Percentiles rank a stretch among this genome's conserved stretches.
phyloP scores from a whole-genome alignment of 2,797 vertebrate species.

The Myotis myotis region DNA sequence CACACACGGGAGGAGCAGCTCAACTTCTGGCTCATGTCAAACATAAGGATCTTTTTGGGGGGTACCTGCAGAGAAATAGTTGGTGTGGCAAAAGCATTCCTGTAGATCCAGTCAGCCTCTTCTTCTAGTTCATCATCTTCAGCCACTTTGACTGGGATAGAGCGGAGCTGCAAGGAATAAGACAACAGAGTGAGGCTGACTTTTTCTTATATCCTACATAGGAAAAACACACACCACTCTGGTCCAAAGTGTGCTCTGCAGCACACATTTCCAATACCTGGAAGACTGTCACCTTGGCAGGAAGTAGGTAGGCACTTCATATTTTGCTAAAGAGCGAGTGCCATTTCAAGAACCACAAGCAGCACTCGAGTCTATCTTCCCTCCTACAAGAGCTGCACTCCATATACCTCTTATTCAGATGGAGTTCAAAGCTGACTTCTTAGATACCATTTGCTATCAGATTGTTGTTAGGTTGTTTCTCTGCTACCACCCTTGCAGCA shows the following conservation, averaged over 20 bases:
- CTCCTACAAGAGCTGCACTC: neutral
- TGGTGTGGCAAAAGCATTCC: slow-evolving; percentile 96
- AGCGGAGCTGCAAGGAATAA: slow-evolving; percentile 87
- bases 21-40: neutral
- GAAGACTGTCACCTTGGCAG: neutral
- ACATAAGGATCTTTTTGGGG: neutral
- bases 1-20: neutral
- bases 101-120: slow-evolving; percentile 99
- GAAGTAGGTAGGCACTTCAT: neutral
- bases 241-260: neutral
- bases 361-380: neutral
- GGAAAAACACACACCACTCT: neutral
- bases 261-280: neutral
- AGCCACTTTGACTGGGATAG: slow-evolving; percentile 94
- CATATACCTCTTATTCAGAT: neutral
- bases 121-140: slow-evolving; percentile 98
- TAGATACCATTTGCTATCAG: neutral
- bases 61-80: slow-evolving; percentile 98
- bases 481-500: neutral
- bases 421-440: neutral
- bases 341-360: neutral
- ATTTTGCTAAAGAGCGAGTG: neutral
- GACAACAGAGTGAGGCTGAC: neutral
- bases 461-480: neutral
- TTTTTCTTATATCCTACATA: neutral